These are phyloP conservation scores for Aphyosemion australe DNA, from an alignment of 2,113 vertebrate genomes.

Conservation along the genomic window DNA sequence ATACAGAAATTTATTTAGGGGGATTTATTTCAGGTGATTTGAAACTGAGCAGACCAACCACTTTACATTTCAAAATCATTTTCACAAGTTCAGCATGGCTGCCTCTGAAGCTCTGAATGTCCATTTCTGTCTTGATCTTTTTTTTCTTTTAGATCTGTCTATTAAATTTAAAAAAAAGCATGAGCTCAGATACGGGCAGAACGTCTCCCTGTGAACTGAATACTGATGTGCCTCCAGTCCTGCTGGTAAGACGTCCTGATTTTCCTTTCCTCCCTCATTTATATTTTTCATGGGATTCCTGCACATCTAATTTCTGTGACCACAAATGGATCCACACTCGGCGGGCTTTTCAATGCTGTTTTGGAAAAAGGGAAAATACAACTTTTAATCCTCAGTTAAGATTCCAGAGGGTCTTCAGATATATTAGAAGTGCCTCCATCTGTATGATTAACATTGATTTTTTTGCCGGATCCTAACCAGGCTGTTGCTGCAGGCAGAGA, in stretches of 20 bases:
- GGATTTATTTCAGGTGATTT: not conserved
- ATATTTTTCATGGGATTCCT: not conserved
- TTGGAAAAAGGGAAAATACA: too few species aligned
- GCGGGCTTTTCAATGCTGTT: too few species aligned
- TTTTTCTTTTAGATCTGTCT: too few species aligned
- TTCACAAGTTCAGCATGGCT: not conserved
- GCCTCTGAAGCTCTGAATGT: not conserved
- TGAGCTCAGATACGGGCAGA: too few species aligned
- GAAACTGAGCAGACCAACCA: too few species aligned
- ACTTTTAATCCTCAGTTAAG: not conserved
- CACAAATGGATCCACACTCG: not conserved
- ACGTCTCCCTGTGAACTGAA: too few species aligned
- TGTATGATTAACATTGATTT: slow-evolving; percentile 8
- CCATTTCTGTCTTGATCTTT: not conserved
- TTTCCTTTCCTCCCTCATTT: not conserved
- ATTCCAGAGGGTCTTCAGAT: not conserved
- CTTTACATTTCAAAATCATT: not conserved
- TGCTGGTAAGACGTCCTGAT: not conserved
- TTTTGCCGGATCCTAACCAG: too few species aligned
- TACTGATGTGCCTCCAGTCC: not conserved
- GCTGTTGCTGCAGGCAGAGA: too few species aligned
- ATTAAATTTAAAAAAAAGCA: too few species aligned
- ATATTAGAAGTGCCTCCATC: not conserved
- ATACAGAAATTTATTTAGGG: too few species aligned
- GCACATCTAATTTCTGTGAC: not conserved